Percentiles rank a stretch among this genome's conserved stretches.
These are phyloP conservation scores for Drosophila fuyamai DNA, from an alignment of 1,140 invertebrate species.

Conservation along the genomic window DNA sequence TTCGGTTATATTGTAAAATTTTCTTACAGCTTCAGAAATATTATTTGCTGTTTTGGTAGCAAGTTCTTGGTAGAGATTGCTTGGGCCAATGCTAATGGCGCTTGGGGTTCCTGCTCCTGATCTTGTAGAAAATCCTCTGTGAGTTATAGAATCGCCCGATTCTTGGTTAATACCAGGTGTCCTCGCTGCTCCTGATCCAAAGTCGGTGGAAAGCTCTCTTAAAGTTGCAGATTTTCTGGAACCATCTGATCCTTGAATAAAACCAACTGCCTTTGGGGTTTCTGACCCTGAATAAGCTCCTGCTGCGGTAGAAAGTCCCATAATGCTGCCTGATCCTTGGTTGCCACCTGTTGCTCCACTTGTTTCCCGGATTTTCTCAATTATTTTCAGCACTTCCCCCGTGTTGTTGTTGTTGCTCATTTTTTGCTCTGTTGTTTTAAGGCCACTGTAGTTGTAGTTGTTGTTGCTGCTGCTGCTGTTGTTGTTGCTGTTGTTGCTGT, in stretches of 20 bases:
- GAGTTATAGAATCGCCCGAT: background rate
- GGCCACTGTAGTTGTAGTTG: slow-evolving; percentile 44
- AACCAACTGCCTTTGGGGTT: background rate
- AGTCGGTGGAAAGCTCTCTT: background rate
- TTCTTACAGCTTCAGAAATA: background rate
- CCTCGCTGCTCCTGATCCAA: background rate
- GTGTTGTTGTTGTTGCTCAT: slow-evolving; percentile 35
- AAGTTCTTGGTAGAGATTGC: background rate
- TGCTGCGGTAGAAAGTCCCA: background rate
- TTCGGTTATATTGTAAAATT: background rate
- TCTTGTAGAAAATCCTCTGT: background rate
- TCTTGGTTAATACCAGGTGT: background rate
- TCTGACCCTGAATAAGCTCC: background rate
- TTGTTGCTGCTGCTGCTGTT: slow-evolving; percentile 25
- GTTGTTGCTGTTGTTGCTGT: slow-evolving; percentile 17
- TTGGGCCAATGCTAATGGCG: background rate
- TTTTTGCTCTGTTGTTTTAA: slow-evolving; percentile 29
- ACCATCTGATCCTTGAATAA: background rate
- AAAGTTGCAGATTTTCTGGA: background rate
- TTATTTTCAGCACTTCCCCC: slow-evolving; percentile 44
- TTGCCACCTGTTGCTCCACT: slow-evolving; percentile 23
- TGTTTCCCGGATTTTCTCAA: slow-evolving; percentile 14
- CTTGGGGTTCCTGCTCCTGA: background rate
- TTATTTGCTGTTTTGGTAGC: background rate
- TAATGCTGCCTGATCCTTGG: background rate